Evolutionary conservation across 2,797 vertebrate species (phyloP), one percentile per base, ranked within the genome.

Genomic region (Manis javanica): DNA sequence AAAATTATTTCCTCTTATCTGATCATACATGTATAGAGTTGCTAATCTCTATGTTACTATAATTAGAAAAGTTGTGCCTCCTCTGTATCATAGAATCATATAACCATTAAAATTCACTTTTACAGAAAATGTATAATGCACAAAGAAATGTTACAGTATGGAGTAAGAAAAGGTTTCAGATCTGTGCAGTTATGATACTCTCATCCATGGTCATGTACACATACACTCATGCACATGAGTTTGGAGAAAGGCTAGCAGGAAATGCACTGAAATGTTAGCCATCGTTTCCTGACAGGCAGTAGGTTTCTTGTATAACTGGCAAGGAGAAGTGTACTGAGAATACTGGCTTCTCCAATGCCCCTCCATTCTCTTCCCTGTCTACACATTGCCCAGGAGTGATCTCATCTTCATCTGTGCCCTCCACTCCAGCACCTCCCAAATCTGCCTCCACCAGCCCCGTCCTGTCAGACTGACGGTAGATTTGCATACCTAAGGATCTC

Each of bases 1-100:
- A 34, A 89, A 90, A 12, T 46, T 15, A 83, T 86, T 89, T 97
- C 34, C 81, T 84, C 31, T 86, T 83, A 91, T 11, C 37, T 91
- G 78, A 61, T 91, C n/a, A 57, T 26, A 95, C 64, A 61, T 82
- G 15, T 51, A 24, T 34, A 86, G 61, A 49, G 57, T 71, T 61
- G 21, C 68, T 74, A 55, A 77, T 82, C 59, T 69, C 18, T 57
- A 2, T 39, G 11, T 90, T 77, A 39, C 24, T 94, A 12, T 79
- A 46, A 64, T 93, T 87, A 61, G 29, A 87, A 92, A 71, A 53
- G 26, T 26, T 66, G 39, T 88, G 57, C n/a, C 42, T 71, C 34
- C 12, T 69, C 75, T 94, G 71, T 61, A 39, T 87, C 64, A 59
- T 61, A 88, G 59, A 55, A 55, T 82, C 74, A 39, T 34, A 31